Evolutionary conservation across 2,888 invertebrate species (phyloP).

Genomic region (Hanleya hanleyi): DNA sequence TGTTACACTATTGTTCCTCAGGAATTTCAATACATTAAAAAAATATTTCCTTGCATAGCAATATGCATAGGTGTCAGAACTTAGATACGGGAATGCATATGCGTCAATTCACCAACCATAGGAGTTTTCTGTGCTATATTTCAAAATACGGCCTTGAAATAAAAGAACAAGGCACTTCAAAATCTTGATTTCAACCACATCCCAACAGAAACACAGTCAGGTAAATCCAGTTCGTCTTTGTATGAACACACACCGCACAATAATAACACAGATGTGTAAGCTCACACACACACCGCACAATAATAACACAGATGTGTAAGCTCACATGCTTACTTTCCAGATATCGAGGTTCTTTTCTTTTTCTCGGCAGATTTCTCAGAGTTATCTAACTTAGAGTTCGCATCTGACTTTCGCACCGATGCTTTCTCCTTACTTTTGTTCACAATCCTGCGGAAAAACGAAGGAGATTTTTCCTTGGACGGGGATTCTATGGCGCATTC

Average conservation of each 20-base stretch:
- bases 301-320: not conserved
- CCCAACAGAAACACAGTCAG: not conserved
- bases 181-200: not conserved
- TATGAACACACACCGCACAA: not conserved
- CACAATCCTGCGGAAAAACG: constrained; percentile 54
- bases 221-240: too few species aligned
- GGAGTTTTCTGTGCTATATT: too few species aligned
- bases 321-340: too few species aligned
- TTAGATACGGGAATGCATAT: too few species aligned
- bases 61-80: too few species aligned
- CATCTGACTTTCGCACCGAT: constrained; percentile 33
- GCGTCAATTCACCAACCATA: too few species aligned
- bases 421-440: constrained; percentile 52
- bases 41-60: too few species aligned
- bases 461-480: constrained; percentile 48
- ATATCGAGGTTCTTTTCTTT: not conserved
- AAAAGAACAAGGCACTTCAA: too few species aligned
- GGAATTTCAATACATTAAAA: too few species aligned
- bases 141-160: too few species aligned
- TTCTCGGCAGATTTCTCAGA: not conserved
- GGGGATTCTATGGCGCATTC: constrained; percentile 25
- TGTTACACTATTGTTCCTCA: too few species aligned
- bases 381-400: not conserved
- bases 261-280: not conserved
- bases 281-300: not conserved